phyloP scores from a whole-genome alignment of 2,888 invertebrate species.

The Atethmia centrago region DNA sequence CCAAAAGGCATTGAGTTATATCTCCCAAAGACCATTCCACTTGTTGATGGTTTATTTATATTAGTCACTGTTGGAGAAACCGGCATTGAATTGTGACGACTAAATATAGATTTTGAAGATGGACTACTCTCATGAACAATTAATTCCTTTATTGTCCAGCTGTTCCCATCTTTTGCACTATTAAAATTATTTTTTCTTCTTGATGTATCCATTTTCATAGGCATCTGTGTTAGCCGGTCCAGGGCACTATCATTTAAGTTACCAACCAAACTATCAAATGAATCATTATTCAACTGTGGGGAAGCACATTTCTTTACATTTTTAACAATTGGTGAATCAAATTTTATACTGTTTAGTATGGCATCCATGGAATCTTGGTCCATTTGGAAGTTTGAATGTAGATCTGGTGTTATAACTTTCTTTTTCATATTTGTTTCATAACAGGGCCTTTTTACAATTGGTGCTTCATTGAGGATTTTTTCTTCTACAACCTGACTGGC shows the following conservation, averaged over 20 bases:
- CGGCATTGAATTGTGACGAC: conserved; percentile 87
- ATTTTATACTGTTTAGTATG: conserved; percentile 81
- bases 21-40: conserved; percentile 84
- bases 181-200: conserved; percentile 60
- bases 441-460: conserved; percentile 73
- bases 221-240: conserved; percentile 84
- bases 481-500: conserved; percentile 88
- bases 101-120: conserved; percentile 79
- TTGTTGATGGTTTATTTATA: conserved; percentile 81
- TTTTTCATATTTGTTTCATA: conserved; percentile 64
- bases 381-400: conserved; percentile 74
- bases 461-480: conserved; percentile 75
- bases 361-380: conserved; percentile 85
- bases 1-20: conserved; percentile 87
- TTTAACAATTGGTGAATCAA: conserved; percentile 79
- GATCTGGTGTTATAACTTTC: conserved; percentile 63
- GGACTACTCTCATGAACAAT: conserved; percentile 78
- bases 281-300: conserved; percentile 83
- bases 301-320: conserved; percentile 78
- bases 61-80: conserved; percentile 81
- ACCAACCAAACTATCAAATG: conserved; percentile 86
- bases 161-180: conserved; percentile 56
- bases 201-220: conserved; percentile 71
- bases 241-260: conserved; percentile 87
- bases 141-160: conserved; percentile 79